Conservation (phyloP, 2,113 vertebrate genomes). For the Tupaia chinensis region DNA sequence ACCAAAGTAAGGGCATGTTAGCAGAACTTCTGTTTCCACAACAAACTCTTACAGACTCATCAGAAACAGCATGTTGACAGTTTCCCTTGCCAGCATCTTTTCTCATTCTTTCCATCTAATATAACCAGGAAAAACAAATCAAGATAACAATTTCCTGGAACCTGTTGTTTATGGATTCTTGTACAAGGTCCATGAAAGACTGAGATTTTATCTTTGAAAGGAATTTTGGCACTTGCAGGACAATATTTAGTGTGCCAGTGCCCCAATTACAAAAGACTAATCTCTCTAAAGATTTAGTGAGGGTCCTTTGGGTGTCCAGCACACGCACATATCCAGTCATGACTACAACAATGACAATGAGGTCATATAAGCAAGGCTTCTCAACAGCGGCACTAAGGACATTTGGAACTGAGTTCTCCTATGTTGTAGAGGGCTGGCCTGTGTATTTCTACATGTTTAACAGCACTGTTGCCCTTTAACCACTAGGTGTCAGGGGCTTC, state of each 20-base stretch:
- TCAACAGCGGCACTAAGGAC: not conserved
- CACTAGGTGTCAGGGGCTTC: not conserved
- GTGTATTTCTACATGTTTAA: not conserved
- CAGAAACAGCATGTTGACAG: not conserved
- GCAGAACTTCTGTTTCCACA: not conserved
- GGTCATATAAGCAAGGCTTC: not conserved
- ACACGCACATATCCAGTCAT: not conserved
- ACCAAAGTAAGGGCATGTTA: not conserved
- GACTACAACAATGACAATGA: not conserved
- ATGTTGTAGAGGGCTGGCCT: not conserved
- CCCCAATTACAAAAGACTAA: not conserved
- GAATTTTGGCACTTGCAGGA: not conserved
- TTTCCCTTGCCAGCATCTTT: not conserved
- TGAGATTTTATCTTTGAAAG: not conserved
- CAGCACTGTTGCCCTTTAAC: not conserved
- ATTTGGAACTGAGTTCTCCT: not conserved
- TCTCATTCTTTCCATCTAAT: not conserved
- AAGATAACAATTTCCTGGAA: conserved; percentile 22
- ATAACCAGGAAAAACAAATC: not conserved
- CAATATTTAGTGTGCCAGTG: not conserved
- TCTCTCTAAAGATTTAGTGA: not conserved
- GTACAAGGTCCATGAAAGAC: not conserved
- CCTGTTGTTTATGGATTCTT: not conserved
- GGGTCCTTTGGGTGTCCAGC: not conserved
- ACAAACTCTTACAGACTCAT: not conserved